phyloP scores from a whole-genome alignment of 2,797 vertebrate genomes.

The Microctenopoma lineatum region DNA sequence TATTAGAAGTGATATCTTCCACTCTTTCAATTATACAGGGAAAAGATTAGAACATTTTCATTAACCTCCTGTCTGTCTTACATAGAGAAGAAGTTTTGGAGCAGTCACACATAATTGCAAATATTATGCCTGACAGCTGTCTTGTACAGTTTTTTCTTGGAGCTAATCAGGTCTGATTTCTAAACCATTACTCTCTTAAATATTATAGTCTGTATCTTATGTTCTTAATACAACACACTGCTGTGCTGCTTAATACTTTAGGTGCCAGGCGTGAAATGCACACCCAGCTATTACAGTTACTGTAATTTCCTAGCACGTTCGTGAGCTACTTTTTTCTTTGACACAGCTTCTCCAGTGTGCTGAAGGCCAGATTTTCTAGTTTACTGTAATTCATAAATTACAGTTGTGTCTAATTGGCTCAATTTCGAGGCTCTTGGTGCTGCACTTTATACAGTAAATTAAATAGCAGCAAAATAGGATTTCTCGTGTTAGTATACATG shows the following conservation, averaged over 20 bases:
- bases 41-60: conserved; percentile 63
- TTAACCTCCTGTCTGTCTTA: conserved; percentile 63
- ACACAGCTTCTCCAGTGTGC: not conserved
- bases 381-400: conserved; percentile 14
- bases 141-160: conserved; percentile 15
- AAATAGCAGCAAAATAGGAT: not conserved
- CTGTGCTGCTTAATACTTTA: conserved; percentile 6
- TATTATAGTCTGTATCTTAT: not conserved
- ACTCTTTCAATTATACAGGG: conserved; percentile 64
- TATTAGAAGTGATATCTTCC: conserved; percentile 68
- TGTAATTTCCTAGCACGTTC: not conserved
- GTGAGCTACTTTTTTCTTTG: not conserved
- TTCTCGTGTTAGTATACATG: not conserved
- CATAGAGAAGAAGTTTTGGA: conserved; percentile 39
- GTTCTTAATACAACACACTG: not conserved
- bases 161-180: conserved; percentile 36
- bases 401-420: conserved; percentile 16
- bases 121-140: conserved; percentile 45
- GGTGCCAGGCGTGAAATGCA: conserved; percentile 4
- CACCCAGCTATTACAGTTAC: conserved; percentile 9
- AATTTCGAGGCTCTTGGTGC: not conserved
- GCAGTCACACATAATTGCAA: conserved; percentile 45
- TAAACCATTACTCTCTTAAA: not conserved
- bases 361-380: not conserved
- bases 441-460: conserved; percentile 3